phyloP scores from a whole-genome alignment of 1,140 invertebrate genomes.

The Drosophila chauvacae region DNA sequence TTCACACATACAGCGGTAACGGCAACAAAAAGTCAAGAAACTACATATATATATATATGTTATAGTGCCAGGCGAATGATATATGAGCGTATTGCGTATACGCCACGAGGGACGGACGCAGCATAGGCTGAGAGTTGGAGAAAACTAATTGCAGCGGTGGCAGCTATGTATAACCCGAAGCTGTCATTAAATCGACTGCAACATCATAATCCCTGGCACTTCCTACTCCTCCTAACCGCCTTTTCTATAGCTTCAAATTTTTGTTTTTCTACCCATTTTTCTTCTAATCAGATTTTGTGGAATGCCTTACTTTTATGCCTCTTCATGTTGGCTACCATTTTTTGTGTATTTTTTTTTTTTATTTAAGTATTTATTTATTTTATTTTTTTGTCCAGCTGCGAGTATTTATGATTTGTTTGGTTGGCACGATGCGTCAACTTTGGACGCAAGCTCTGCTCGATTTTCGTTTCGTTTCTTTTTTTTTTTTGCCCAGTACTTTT shows the following conservation, averaged over 20 bases:
- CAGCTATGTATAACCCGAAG: conserved; percentile 60
- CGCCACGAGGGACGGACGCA: conserved; percentile 37
- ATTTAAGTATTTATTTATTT: neutral
- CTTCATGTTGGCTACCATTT: conserved; percentile 35
- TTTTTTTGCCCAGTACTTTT: conserved; percentile 43
- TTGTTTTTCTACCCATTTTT: conserved; percentile 9
- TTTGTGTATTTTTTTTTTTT: conserved; percentile 13
- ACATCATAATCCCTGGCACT: conserved; percentile 71
- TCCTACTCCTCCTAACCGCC: conserved; percentile 8
- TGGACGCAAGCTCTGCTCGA: conserved; percentile 44
- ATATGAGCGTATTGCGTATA: conserved; percentile 52
- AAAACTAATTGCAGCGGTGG: conserved; percentile 38
- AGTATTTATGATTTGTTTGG: conserved; percentile 62
- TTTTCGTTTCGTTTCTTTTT: conserved; percentile 26
- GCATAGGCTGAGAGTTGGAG: conserved; percentile 32
- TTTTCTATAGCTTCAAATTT: conserved; percentile 1
- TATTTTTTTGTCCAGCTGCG: neutral
- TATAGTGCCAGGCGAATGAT: conserved; percentile 33
- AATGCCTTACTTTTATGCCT: conserved; percentile 48
- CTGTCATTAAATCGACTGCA: conserved; percentile 77
- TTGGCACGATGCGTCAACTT: conserved; percentile 66
- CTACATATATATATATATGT: neutral
- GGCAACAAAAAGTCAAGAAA: neutral
- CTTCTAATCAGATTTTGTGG: conserved; percentile 70
- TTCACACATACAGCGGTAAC: conserved; percentile 46